Base-by-base conservation (phyloP, 2,797 vertebrate genomes). In the Tragelaphus oryx region DNA sequence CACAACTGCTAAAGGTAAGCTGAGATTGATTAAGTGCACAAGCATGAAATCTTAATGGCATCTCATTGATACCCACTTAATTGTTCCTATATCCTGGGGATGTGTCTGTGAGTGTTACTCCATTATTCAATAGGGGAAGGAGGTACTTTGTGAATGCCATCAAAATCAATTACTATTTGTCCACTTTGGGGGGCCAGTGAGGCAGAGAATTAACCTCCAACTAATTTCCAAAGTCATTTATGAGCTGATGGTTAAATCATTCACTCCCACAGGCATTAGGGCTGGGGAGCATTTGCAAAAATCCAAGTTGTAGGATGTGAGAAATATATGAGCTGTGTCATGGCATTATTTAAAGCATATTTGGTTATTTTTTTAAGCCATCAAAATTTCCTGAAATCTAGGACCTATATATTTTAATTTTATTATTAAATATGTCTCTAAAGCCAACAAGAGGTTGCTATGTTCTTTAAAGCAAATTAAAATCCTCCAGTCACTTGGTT, bases 141-240 rank as follows among this genome's bases (percentile, higher is more conserved):
- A 97, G 68, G 82, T 93, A 97, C 94, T 98, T 98, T 93, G 96
- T 95, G 97, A 98, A 97, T 97, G 68, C 94, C 94, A 98, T 98
- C 97, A 98, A 98, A 98, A 98, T 98, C 96, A 98, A 98, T 98
- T 98, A 97, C 71, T 95, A 62, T 98, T 98, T 97, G 96, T 95
- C 94, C 96, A 98, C 96, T 97, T 96, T 93, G 79, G 92, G 71
- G 95, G 95, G 68, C 8, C 97, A 98, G 94, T 98, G 97, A 98
- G 96, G 96, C 97, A 98, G 97, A 98, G 94, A 98, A 98, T 98
- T 98, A 98, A 98, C 97, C 97, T 98, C 95, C 94, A 98, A 98
- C 96, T 98, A 97, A 98, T 97, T 98, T 98, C 93, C 82, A 97
- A 98, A 98, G 98, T 98, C 94, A 97, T 98, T 98, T 98, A 94